Evolutionary conservation across 2,113 vertebrate species (phyloP).

Genomic region (Uria lomvia): DNA sequence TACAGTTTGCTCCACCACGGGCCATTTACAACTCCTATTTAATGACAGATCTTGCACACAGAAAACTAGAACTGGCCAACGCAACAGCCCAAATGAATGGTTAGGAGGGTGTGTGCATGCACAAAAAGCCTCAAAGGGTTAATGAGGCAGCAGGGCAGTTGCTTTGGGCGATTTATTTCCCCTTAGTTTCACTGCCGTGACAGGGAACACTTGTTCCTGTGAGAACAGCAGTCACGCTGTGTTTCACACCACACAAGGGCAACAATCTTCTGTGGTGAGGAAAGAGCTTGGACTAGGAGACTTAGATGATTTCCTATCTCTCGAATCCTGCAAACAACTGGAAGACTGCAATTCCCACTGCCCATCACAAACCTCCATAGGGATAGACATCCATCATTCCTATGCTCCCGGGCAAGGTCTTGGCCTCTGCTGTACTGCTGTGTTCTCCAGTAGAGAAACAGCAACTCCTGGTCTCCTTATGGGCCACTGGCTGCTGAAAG

Average conservation of each 20-base stretch:
- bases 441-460: background rate
- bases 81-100: background rate
- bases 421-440: background rate
- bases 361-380: background rate
- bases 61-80: background rate
- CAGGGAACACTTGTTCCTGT: background rate
- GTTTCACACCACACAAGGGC: background rate
- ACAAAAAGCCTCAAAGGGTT: background rate
- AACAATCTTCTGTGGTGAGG: rapidly evolving
- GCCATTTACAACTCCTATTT: background rate
- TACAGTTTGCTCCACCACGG: background rate
- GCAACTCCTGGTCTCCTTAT: background rate
- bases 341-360: background rate
- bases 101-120: background rate
- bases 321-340: background rate
- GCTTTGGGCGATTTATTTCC: background rate
- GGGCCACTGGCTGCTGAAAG: background rate
- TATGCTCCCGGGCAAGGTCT: background rate
- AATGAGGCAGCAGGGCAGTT: background rate
- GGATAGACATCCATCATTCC: background rate
- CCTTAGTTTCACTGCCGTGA: background rate
- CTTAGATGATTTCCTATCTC: background rate
- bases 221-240: background rate
- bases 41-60: background rate
- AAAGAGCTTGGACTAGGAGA: background rate